These are phyloP conservation scores for Seira sanloemensis DNA, from an alignment of 2,888 invertebrate species.

Conservation along the genomic window DNA sequence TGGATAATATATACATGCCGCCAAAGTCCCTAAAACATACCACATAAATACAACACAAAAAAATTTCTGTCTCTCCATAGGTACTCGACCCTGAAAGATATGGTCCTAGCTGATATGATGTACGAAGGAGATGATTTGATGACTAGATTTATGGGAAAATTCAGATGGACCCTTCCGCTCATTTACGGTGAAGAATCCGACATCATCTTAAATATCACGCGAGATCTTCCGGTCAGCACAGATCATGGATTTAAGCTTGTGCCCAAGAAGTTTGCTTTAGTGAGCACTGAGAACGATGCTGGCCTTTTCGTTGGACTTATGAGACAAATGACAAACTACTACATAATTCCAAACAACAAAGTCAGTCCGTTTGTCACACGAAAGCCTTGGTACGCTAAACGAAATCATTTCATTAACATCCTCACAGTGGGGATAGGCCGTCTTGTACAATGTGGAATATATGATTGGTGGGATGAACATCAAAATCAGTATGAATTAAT, in stretches of 20 bases:
- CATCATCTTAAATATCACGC: slow-evolving; percentile 23
- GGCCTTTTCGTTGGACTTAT: slow-evolving; percentile 18
- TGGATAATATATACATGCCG: too few species aligned
- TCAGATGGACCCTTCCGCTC: neutral
- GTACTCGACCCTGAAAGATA: slow-evolving; percentile 37
- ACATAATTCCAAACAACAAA: slow-evolving; percentile 24
- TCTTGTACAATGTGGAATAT: slow-evolving; percentile 23
- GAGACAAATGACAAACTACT: slow-evolving; percentile 9
- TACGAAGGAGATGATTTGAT: neutral
- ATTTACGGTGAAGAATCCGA: neutral
- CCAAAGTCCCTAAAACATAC: too few species aligned
- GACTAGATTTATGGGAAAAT: neutral
- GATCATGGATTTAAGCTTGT: slow-evolving; percentile 14
- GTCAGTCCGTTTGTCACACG: slow-evolving; percentile 23
- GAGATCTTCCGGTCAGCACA: neutral
- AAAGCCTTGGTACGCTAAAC: slow-evolving; percentile 24
- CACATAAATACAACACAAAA: too few species aligned
- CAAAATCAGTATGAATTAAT: neutral
- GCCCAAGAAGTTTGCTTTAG: slow-evolving; percentile 19
- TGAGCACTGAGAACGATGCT: slow-evolving; percentile 26
- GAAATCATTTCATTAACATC: slow-evolving; percentile 18
- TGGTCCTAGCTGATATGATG: slow-evolving; percentile 31
- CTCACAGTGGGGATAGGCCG: neutral
- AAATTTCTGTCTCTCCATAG: too few species aligned
- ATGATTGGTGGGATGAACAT: slow-evolving; percentile 7